Percentiles rank a stretch among this genome's conserved stretches.
phyloP scores from a whole-genome alignment of 2,797 vertebrate species.

The Serranus cabrilla region DNA sequence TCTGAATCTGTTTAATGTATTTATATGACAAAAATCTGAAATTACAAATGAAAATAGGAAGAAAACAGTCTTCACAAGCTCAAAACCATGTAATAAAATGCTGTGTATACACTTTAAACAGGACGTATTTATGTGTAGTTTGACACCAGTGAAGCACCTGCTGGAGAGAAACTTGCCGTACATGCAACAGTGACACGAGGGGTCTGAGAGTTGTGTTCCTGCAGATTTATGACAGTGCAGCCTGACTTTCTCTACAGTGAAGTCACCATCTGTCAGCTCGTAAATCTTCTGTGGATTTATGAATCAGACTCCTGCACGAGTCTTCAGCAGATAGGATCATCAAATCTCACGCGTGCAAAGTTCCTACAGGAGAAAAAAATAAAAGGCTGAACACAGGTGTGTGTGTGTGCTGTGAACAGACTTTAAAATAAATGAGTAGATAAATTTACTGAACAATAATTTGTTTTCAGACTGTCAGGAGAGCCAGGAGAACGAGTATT shows the following conservation, averaged over 20 bases:
- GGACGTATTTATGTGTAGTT: neutral
- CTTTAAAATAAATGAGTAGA: neutral
- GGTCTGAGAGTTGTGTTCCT: neutral
- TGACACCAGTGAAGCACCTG: neutral
- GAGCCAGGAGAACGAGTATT: neutral
- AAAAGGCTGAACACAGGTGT: neutral
- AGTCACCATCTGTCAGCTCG: neutral
- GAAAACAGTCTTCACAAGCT: neutral
- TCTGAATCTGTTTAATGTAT: neutral
- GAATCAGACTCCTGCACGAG: neutral
- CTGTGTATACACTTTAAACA: neutral
- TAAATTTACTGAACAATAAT: neutral
- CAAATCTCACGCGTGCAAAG: neutral
- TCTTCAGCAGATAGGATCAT: neutral
- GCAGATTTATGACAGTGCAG: neutral
- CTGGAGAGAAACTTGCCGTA: neutral
- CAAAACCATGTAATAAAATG: neutral
- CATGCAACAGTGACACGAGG: neutral
- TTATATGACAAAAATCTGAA: neutral
- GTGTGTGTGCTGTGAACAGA: neutral
- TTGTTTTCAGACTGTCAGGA: neutral
- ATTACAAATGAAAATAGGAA: slow-evolving; percentile 1
- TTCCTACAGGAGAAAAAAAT: neutral
- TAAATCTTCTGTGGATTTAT: slow-evolving; percentile 24
- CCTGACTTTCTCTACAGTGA: neutral